A percentile compares a stretch with the other conserved stretches of the same genome.
Evolutionary conservation across 92 coral and sea anemone species (phyloP).

Genomic region (Scolanthus callimorphus): DNA sequence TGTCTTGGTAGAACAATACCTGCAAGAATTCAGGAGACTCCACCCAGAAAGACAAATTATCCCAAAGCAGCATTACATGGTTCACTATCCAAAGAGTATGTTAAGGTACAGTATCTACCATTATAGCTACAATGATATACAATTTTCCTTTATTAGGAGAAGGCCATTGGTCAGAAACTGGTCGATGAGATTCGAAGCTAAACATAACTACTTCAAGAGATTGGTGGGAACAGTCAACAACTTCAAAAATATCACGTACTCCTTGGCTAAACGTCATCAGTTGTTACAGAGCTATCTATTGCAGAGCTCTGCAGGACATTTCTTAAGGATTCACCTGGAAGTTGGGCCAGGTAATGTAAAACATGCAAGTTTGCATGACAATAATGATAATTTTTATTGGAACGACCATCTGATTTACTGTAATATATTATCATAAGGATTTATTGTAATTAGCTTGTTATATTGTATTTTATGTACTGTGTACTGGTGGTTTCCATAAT

Average conservation of each 20-base stretch:
- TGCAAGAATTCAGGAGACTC: slow-evolving; percentile 16
- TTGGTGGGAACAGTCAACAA: slow-evolving; percentile 34
- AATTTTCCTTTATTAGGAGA: slow-evolving; percentile 13
- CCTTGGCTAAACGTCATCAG: slow-evolving; percentile 58
- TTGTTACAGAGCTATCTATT: slow-evolving; percentile 42
- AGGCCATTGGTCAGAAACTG: slow-evolving; percentile 59
- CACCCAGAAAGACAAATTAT: slow-evolving; percentile 17
- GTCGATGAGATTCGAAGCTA: slow-evolving; percentile 68
- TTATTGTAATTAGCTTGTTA: too few relatives aligned
- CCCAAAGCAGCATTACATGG: slow-evolving; percentile 66
- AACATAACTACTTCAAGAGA: slow-evolving; percentile 55
- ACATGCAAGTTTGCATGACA: too few relatives aligned
- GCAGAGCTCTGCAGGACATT: slow-evolving; percentile 32
- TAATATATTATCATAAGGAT: too few relatives aligned
- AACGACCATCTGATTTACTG: too few relatives aligned
- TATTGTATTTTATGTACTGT: too few relatives aligned
- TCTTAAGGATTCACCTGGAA: slow-evolving; percentile 23
- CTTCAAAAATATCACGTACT: slow-evolving; percentile 51
- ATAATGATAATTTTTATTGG: too few relatives aligned
- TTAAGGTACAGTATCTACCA: slow-evolving; percentile 52
- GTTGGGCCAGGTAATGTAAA: slow-evolving; percentile 57
- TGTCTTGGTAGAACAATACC: slow-evolving; percentile 47
- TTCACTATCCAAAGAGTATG: slow-evolving; percentile 61
- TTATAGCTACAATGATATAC: too few relatives aligned
- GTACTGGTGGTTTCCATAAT: too few relatives aligned